phyloP scores from a whole-genome alignment of 2,888 invertebrate species.

The Thecophora atra region DNA sequence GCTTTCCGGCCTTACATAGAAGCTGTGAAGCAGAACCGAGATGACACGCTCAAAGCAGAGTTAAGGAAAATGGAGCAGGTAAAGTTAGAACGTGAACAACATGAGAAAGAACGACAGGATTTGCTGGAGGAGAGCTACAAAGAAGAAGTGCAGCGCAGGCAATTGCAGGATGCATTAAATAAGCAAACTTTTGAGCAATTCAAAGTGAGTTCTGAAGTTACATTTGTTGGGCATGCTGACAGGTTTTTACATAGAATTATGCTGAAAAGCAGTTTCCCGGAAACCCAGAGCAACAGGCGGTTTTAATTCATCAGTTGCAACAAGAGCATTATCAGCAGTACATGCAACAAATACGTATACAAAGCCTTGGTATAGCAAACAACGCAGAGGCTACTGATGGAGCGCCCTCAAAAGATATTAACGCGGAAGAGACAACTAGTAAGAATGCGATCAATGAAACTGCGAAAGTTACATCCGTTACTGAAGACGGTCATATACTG shows the following conservation, averaged over 20 bases:
- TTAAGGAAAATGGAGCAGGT: slow-evolving; percentile 58
- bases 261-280: slow-evolving; percentile 93
- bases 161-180: slow-evolving; percentile 96
- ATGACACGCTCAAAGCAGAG: slow-evolving; percentile 76
- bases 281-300: slow-evolving; percentile 89
- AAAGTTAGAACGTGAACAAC: slow-evolving; percentile 52
- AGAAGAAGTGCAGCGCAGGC: slow-evolving; percentile 68
- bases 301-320: slow-evolving; percentile 92
- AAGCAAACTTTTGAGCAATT: slow-evolving; percentile 93
- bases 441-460: slow-evolving; percentile 44
- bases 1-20: slow-evolving; percentile 90
- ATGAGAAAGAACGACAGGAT: slow-evolving; percentile 56
- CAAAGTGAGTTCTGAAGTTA: slow-evolving; percentile 63
- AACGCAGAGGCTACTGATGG: slow-evolving; percentile 31
- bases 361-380: slow-evolving; percentile 50
- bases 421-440: slow-evolving; percentile 4
- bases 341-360: slow-evolving; percentile 86
- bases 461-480: slow-evolving; percentile 49
- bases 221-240: not conserved
- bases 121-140: slow-evolving; percentile 58
- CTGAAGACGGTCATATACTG: slow-evolving; percentile 34
- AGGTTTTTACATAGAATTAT: slow-evolving; percentile 70
- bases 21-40: slow-evolving; percentile 88
- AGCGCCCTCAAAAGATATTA: slow-evolving; percentile 12
- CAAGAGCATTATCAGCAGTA: slow-evolving; percentile 99